Evolutionary conservation across 1,140 invertebrate genomes (phyloP).

Genomic region (Asbolus verrucosus): DNA sequence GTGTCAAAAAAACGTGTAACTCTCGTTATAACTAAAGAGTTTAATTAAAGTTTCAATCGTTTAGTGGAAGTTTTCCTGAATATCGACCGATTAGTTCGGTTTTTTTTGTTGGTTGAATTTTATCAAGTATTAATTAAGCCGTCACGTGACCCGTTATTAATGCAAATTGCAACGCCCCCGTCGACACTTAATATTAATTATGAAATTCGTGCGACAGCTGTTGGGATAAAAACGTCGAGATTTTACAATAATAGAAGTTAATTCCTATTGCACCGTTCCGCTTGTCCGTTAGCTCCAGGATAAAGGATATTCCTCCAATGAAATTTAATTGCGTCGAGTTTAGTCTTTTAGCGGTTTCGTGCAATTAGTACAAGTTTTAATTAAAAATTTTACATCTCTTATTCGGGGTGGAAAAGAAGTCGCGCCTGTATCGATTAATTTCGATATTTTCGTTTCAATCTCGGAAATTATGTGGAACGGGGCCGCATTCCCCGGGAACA

Average conservation of each 20-base stretch:
- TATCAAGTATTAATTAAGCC: neutral
- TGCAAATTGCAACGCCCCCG: neutral
- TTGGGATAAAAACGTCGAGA: neutral
- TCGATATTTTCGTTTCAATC: constrained; percentile 9
- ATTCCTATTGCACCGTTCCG: no score
- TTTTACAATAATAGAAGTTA: no score
- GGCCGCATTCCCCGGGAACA: neutral
- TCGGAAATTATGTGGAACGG: constrained; percentile 15
- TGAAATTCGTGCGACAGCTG: neutral
- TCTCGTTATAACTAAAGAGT: no score
- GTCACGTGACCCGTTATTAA: neutral
- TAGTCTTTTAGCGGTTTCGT: constrained; percentile 22
- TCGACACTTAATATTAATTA: neutral
- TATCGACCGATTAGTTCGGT: no score
- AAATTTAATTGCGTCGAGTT: constrained; percentile 30
- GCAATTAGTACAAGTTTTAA: constrained; percentile 39
- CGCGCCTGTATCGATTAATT: neutral
- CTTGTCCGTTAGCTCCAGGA: no score
- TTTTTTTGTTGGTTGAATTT: no score
- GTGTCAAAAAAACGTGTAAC: no score
- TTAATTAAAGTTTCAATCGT: no score
- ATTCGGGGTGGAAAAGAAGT: no score
- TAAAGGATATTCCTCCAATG: constrained; percentile 9
- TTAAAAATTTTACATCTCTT: constrained; percentile 20
- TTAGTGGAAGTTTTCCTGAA: no score